These are phyloP conservation scores for Coecobrya sp. DNA, from an alignment of 2,888 invertebrate genomes.

Conservation along the genomic window DNA sequence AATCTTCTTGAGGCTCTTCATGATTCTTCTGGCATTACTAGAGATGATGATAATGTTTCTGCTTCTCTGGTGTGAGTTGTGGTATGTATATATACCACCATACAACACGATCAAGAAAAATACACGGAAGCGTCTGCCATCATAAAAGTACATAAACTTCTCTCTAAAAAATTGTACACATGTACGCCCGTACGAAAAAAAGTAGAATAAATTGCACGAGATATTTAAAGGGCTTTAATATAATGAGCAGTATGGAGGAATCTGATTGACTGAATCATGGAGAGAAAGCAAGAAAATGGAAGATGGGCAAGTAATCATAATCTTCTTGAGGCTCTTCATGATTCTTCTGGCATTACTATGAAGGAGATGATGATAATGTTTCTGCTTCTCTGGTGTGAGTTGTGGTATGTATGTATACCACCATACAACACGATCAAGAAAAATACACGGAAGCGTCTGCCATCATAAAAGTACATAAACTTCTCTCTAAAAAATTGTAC, in stretches of 20 bases:
- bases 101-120: no score
- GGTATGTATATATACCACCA: no score
- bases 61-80: no score
- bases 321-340: slow-evolving; percentile 60
- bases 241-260: background rate
- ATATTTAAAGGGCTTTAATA: background rate
- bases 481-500: slow-evolving; percentile 1
- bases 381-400: no score
- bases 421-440: no score
- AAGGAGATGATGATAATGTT: slow-evolving; percentile 32
- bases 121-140: slow-evolving; percentile 59
- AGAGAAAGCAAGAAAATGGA: background rate
- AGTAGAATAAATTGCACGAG: background rate
- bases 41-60: slow-evolving; percentile 8
- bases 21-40: slow-evolving; percentile 54
- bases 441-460: slow-evolving; percentile 61
- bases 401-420: no score
- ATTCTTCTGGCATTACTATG: slow-evolving; percentile 53
- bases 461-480: slow-evolving; percentile 47
- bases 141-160: slow-evolving; percentile 42
- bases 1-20: slow-evolving; percentile 62
- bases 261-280: slow-evolving; percentile 17
- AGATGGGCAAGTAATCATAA: slow-evolving; percentile 62
- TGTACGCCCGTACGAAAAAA: background rate
- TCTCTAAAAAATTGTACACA: slow-evolving; percentile 4